Evolutionary conservation across 2,888 invertebrate species (phyloP).

Genomic region (Aphidoletes aphidimyza): DNA sequence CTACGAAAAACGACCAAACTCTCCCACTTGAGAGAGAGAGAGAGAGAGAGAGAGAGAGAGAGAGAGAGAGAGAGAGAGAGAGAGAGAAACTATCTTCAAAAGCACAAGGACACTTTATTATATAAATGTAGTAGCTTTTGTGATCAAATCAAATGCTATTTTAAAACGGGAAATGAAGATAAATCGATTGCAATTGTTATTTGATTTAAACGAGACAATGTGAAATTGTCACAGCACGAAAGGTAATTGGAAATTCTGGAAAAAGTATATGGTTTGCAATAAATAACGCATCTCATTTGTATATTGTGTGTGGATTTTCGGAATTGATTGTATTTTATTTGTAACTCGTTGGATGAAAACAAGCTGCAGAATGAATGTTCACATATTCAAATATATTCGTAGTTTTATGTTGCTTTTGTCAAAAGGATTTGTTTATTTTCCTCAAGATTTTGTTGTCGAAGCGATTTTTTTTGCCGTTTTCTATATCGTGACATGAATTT

Average conservation of each 20-base stretch:
- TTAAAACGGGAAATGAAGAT: neutral
- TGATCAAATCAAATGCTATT: neutral
- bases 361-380: neutral
- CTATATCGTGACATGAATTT: too few relatives aligned
- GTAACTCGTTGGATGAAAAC: too few relatives aligned
- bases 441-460: neutral
- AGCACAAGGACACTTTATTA: too few relatives aligned
- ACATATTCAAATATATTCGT: neutral
- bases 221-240: neutral
- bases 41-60: too few relatives aligned
- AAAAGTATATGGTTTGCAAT: neutral
- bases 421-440: neutral
- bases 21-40: too few relatives aligned
- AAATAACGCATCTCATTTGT: neutral
- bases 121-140: neutral
- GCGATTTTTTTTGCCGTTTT: neutral
- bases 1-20: too few relatives aligned
- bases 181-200: neutral
- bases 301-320: neutral
- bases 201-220: neutral
- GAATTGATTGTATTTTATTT: neutral
- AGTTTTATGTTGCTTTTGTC: neutral
- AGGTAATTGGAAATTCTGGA: neutral
- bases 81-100: too few relatives aligned
- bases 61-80: too few relatives aligned